Evolutionary conservation across 2,113 vertebrate species (phyloP).

Genomic region (Ramphastos sulfuratus): DNA sequence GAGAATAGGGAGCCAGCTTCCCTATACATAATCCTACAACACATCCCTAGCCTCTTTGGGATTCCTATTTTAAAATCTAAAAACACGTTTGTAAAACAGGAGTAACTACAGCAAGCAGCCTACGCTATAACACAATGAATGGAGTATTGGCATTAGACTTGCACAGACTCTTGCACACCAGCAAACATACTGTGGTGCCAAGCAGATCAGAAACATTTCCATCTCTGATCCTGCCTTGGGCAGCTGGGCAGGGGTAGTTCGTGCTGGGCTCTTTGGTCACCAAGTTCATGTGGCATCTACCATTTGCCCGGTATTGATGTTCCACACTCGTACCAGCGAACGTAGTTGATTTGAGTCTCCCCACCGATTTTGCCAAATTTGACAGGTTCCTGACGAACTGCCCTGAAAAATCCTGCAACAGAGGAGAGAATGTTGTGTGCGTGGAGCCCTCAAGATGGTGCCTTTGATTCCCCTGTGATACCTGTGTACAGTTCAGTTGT

Average conservation of each 20-base stretch:
- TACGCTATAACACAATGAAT: slow-evolving; percentile 78
- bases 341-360: slow-evolving; percentile 88
- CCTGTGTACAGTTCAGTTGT: accelerated
- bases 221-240: background rate
- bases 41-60: slow-evolving; percentile 51
- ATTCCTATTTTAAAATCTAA: background rate
- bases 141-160: slow-evolving; percentile 73
- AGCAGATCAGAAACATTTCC: slow-evolving; percentile 12
- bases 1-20: slow-evolving; percentile 97
- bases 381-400: slow-evolving; percentile 93
- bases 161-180: slow-evolving; percentile 61
- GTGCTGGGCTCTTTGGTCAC: background rate
- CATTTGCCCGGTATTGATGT: slow-evolving; percentile 96
- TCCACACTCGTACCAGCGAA: slow-evolving; percentile 97
- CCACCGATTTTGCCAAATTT: slow-evolving; percentile 93
- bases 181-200: slow-evolving; percentile 44
- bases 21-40: slow-evolving; percentile 80
- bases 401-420: slow-evolving; percentile 88
- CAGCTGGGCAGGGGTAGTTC: accelerated
- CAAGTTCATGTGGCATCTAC: slow-evolving; percentile 71
- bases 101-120: slow-evolving; percentile 84
- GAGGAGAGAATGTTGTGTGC: background rate
- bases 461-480: too few species aligned
- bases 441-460: background rate
- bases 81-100: slow-evolving; percentile 75